Conservation (phyloP, 2,888 invertebrate species). For the Yponomeuta cagnagella region DNA sequence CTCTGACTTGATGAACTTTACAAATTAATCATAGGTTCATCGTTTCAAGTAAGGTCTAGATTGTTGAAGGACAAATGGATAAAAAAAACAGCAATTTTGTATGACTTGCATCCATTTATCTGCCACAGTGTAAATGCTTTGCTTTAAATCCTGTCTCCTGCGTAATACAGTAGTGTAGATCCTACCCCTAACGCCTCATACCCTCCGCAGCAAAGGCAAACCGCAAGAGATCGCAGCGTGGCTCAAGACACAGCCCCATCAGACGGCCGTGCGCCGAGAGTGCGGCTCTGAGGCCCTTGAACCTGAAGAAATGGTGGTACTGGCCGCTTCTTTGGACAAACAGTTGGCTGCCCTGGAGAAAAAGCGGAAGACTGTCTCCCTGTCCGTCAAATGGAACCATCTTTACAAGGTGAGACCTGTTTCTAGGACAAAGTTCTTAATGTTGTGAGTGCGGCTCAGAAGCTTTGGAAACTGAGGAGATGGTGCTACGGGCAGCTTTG, state of each 20-base stretch:
- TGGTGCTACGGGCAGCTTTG: conserved; percentile 45
- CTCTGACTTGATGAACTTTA: too few species aligned
- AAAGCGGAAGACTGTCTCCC: conserved; percentile 70
- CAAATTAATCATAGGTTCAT: too few species aligned
- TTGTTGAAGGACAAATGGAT: too few species aligned
- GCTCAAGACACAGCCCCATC: conserved; percentile 83
- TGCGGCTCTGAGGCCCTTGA: conserved; percentile 85
- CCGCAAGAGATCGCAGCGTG: conserved; percentile 77
- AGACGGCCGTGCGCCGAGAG: conserved; percentile 75
- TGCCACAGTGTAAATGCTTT: too few species aligned
- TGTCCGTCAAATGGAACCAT: conserved; percentile 88
- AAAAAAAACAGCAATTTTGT: too few species aligned
- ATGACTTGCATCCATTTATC: too few species aligned
- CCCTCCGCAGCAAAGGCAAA: conserved; percentile 42
- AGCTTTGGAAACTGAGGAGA: conserved; percentile 80
- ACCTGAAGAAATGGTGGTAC: conserved; percentile 70
- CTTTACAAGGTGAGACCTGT: conserved; percentile 78
- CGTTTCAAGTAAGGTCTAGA: too few species aligned
- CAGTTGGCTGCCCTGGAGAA: conserved; percentile 41
- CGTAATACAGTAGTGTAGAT: too few species aligned
- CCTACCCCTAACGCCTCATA: too few species aligned
- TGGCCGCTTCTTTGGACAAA: conserved; percentile 47
- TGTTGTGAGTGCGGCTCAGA: conserved; percentile 80
- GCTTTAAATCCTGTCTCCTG: too few species aligned
- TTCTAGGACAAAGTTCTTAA: too few species aligned